Base-by-base conservation (phyloP, 2,888 invertebrate species). In the Alsophila aescularia region DNA sequence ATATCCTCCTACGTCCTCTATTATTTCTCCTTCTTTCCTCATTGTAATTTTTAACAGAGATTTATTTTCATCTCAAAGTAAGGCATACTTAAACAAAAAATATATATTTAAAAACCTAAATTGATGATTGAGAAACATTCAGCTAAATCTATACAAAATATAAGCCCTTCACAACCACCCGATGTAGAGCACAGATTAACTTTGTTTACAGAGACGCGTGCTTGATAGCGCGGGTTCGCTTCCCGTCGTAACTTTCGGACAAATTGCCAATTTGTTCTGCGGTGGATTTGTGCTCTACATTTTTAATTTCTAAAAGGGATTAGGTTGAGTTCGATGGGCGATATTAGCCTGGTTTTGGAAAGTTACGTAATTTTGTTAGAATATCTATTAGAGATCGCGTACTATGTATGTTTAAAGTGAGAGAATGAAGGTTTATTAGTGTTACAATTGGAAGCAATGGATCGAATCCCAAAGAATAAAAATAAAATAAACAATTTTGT, bases 161-260 rank as follows among this genome's bases (percentile, higher is more conserved):
- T 44, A 52, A 45, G 8, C n/a, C 14, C 12, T 41, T 21, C 40
- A 24, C 13, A 37, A 37, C 47, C 18, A 15, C 55, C 43, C 43
- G 32, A 37, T 41, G 36, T 47, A 34, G 44, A 50, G 45, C 44
- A 35, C 32, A 56, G 55, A 56, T 56, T 56, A 58, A 58, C 61
- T 57, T 66, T 70, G 72, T 80, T 77, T 77, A 79, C 66, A 66
- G 54, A 62, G 48, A 65, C 65, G 73, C 83, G 83, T 83, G 86
- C 79, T 72, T 69, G 70, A 81, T 78, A 70, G 75, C 62, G 75
- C 62, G 73, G 80, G 82, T 84, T 83, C 70, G 64, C 74, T 85
- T 88, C 87, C 86, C 79, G 80, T 86, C 84, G 77, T 87, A 83
- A 87, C 74, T 85, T 80, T 71, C 44, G 41, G 34, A 50, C 41